These are phyloP conservation scores for Chrysomela aeneicollis DNA, from an alignment of 2,888 invertebrate species.

Conservation along the genomic window DNA sequence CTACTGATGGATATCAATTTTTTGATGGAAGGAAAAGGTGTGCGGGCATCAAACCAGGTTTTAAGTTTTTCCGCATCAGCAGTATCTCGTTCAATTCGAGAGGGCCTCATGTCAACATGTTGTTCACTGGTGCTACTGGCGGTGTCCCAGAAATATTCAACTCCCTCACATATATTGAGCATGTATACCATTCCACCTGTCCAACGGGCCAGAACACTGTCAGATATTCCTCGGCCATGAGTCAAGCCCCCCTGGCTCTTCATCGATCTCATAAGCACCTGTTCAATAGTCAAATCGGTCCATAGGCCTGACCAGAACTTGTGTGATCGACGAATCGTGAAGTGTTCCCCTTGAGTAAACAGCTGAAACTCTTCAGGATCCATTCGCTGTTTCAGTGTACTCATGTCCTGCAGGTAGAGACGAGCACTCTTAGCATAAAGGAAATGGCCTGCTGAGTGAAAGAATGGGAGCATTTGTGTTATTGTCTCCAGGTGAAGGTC, in stretches of 20 bases:
- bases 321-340: slow-evolving; percentile 33
- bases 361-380: slow-evolving; percentile 20
- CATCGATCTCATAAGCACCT: slow-evolving; percentile 47
- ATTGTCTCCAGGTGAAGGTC: slow-evolving; percentile 31
- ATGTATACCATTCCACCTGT: slow-evolving; percentile 38
- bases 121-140: slow-evolving; percentile 31
- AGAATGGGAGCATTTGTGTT: slow-evolving; percentile 29
- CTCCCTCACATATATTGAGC: slow-evolving; percentile 30
- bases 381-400: slow-evolving; percentile 12
- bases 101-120: slow-evolving; percentile 37
- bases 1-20: no score
- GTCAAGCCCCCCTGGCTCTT: slow-evolving; percentile 45
- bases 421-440: slow-evolving; percentile 21
- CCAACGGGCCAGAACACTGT: slow-evolving; percentile 38
- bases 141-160: slow-evolving; percentile 42
- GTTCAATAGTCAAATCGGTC: slow-evolving; percentile 51
- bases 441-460: slow-evolving; percentile 31
- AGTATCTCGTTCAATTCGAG: no score
- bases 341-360: slow-evolving; percentile 34
- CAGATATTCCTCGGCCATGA: slow-evolving; percentile 34
- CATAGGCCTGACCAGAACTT: slow-evolving; percentile 45
- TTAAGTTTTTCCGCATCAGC: no score
- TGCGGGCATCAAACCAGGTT: no score
- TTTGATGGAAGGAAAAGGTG: no score
- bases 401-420: slow-evolving; percentile 23